Percentiles rank a stretch among this genome's conserved stretches.
Conservation (phyloP, 1,140 invertebrate species). For the Temnothorax curvispinosus region DNA sequence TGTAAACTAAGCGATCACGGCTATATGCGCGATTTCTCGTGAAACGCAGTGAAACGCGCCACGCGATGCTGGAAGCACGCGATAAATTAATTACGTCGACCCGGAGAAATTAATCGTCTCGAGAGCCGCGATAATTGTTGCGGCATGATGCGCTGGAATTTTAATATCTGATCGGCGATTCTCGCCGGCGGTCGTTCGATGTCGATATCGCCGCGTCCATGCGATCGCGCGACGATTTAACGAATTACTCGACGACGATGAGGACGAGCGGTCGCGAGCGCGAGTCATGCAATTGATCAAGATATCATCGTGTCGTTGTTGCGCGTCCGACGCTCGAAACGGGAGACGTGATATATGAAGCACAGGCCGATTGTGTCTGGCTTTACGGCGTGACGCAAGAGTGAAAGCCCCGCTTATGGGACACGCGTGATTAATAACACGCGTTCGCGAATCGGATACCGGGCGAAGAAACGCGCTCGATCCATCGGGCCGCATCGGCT, state of each 20-base stretch:
- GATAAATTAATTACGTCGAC: slow-evolving; percentile 41
- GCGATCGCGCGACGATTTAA: not conserved
- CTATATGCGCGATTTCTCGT: slow-evolving; percentile 40
- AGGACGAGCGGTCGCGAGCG: not conserved
- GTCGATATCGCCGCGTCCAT: not conserved
- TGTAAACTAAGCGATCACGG: not conserved
- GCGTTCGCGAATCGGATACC: slow-evolving; percentile 27
- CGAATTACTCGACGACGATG: not conserved
- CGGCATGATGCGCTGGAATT: not conserved
- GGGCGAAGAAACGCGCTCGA: slow-evolving; percentile 26
- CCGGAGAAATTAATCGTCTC: slow-evolving; percentile 32
- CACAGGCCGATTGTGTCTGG: slow-evolving; percentile 63
- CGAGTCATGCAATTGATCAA: slow-evolving; percentile 50
- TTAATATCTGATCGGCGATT: not conserved
- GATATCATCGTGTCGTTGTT: slow-evolving; percentile 64
- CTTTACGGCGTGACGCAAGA: slow-evolving; percentile 58
- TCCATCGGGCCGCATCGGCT: slow-evolving; percentile 58
- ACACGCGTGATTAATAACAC: slow-evolving; percentile 62
- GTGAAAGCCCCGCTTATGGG: slow-evolving; percentile 67
- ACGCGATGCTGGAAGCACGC: slow-evolving; percentile 37
- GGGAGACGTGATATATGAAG: slow-evolving; percentile 53
- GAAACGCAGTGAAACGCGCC: slow-evolving; percentile 14
- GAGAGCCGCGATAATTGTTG: slow-evolving; percentile 36
- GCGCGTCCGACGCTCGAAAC: slow-evolving; percentile 58
- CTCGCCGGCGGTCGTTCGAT: not conserved